These are phyloP conservation scores for Pontoporia blainvillei DNA, from an alignment of 2,113 vertebrate genomes.

Conservation along the genomic window DNA sequence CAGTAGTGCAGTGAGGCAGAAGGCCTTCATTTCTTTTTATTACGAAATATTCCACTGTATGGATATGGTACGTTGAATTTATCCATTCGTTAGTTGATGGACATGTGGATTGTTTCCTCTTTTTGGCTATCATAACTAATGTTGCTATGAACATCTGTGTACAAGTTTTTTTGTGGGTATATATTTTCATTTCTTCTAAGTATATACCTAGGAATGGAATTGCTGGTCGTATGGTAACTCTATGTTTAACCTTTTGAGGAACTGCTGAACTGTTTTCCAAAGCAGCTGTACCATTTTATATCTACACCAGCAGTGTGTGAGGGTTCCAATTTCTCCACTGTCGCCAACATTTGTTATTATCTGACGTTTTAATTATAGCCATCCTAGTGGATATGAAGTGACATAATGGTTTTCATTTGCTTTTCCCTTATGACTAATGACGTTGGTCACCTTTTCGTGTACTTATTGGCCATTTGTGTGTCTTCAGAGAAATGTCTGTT, in stretches of 20 bases:
- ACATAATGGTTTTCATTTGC: neutral
- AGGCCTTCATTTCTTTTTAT: neutral
- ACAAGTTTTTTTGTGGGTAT: neutral
- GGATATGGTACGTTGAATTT: neutral
- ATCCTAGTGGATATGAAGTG: neutral
- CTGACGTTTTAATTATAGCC: neutral
- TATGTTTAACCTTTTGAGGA: neutral
- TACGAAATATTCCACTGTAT: neutral
- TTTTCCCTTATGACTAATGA: neutral
- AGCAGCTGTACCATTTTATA: neutral
- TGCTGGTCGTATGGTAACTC: neutral
- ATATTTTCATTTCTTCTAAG: neutral
- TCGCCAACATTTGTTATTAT: neutral
- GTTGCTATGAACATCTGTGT: neutral
- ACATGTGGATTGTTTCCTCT: neutral
- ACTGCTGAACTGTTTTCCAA: neutral
- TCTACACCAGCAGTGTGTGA: neutral
- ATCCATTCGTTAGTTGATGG: neutral
- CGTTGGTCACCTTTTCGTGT: neutral
- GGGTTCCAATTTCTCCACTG: neutral
- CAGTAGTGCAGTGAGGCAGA: neutral
- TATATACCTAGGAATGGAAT: neutral
- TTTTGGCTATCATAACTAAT: neutral
- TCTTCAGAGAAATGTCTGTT: neutral
- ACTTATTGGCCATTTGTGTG: neutral